A percentile compares a stretch with the other conserved stretches of the same genome.
Evolutionary conservation across 2,113 vertebrate genomes (phyloP).

Genomic region (Cranoglanis bouderius): DNA sequence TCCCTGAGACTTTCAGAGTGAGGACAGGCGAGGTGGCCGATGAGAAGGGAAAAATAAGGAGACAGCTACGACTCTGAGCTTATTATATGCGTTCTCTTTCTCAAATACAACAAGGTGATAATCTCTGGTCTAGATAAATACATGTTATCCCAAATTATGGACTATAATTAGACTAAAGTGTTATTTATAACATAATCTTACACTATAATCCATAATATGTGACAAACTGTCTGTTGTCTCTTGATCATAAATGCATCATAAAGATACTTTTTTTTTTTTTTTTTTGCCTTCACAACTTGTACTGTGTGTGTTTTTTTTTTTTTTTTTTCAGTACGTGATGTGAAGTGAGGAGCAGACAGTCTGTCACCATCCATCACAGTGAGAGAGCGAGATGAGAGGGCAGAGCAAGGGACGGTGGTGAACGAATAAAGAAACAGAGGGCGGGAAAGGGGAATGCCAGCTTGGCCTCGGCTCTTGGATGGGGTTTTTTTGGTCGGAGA

Average conservation of each 20-base stretch:
- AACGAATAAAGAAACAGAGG: constrained; percentile 54
- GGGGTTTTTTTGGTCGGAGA: constrained; percentile 76
- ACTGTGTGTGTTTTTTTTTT: background rate
- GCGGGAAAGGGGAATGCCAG: constrained; percentile 64
- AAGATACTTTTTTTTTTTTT: constrained; percentile 21
- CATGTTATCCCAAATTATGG: background rate
- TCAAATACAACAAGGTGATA: background rate
- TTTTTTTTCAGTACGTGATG: background rate
- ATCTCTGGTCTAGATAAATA: background rate
- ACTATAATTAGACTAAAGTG: background rate
- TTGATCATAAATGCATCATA: background rate
- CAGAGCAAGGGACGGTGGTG: constrained; percentile 54
- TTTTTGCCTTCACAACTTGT: background rate
- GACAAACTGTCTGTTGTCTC: constrained; percentile 10
- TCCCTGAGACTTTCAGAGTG: constrained; percentile 22
- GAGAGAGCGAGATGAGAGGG: constrained; percentile 67
- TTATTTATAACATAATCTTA: background rate
- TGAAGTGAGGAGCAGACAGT: constrained; percentile 64
- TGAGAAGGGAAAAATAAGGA: background rate
- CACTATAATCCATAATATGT: background rate
- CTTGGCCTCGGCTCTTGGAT: constrained; percentile 63
- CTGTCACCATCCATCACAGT: constrained; percentile 73
- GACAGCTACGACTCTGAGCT: background rate
- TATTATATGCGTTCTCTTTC: background rate
- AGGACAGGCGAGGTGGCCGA: background rate